These are phyloP conservation scores for Samia ricini DNA, from an alignment of 1,140 invertebrate species.

Conservation along the genomic window DNA sequence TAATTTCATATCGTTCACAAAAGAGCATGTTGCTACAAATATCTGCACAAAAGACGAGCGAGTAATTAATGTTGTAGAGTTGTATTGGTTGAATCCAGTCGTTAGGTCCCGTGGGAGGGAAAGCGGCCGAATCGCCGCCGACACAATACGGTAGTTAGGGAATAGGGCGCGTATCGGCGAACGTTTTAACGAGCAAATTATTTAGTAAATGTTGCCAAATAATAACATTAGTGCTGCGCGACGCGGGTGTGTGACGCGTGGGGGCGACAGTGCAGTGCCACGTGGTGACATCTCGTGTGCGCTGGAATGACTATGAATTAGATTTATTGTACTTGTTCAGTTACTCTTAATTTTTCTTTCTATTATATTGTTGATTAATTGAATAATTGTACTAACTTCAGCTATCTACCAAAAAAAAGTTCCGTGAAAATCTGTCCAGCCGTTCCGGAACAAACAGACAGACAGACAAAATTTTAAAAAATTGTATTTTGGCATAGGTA, in stretches of 20 bases:
- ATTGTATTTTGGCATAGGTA: no score
- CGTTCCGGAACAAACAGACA: no score
- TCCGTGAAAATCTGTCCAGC: no score
- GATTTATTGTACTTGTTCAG: not conserved
- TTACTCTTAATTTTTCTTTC: not conserved
- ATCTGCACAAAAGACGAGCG: constrained; percentile 48
- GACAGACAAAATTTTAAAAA: no score
- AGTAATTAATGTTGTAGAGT: constrained; percentile 66
- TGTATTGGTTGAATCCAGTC: constrained; percentile 53
- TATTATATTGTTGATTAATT: no score
- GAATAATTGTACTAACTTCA: no score
- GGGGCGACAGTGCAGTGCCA: not conserved
- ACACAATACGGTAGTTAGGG: constrained; percentile 72
- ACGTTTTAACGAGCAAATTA: constrained; percentile 76
- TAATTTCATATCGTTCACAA: constrained; percentile 65
- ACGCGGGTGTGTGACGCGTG: constrained; percentile 14
- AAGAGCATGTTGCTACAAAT: constrained; percentile 72
- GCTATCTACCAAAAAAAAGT: no score
- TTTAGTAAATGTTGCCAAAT: constrained; percentile 76
- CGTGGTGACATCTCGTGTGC: not conserved
- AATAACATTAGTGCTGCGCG: constrained; percentile 69
- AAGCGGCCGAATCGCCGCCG: constrained; percentile 27
- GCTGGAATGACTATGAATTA: no score
- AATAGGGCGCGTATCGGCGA: constrained; percentile 45
- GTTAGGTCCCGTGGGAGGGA: constrained; percentile 49